These are phyloP conservation scores for Vollenhovia emeryi DNA, from an alignment of 1,140 invertebrate species.

Conservation along the genomic window DNA sequence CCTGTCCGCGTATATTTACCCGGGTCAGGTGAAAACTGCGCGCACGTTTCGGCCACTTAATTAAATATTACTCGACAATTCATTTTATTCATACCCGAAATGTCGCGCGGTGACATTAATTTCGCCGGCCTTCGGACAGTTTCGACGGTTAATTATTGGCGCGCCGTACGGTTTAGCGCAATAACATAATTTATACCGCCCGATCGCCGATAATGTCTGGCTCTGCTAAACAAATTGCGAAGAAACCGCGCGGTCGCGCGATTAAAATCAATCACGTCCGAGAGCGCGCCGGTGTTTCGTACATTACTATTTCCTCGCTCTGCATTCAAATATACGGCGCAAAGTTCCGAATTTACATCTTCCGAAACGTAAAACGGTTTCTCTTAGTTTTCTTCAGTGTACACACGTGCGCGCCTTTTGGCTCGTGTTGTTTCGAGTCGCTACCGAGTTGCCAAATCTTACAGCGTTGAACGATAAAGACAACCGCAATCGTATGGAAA, in stretches of 20 bases:
- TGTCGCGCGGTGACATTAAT: background rate
- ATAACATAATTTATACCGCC: background rate
- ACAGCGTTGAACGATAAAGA: background rate
- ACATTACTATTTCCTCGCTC: background rate
- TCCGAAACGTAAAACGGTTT: slow-evolving; percentile 10
- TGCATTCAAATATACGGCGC: background rate
- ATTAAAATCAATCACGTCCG: slow-evolving; percentile 7
- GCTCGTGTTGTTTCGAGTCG: background rate
- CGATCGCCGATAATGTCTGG: background rate
- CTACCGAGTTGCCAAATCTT: slow-evolving; percentile 29
- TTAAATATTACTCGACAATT: slow-evolving; percentile 33
- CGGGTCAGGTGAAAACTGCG: background rate
- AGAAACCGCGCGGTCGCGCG: background rate
- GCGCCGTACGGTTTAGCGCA: background rate
- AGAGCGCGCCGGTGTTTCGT: background rate
- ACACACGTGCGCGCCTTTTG: background rate
- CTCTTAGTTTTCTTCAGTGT: background rate
- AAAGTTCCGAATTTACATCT: slow-evolving; percentile 20
- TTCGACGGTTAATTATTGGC: slow-evolving; percentile 4
- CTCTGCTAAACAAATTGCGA: too few relatives aligned
- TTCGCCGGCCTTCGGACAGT: background rate
- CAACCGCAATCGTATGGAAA: background rate
- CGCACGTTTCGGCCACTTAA: background rate
- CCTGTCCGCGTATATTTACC: slow-evolving; percentile 12
- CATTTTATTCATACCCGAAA: background rate